phyloP scores from a whole-genome alignment of 2,888 invertebrate species.

The Lasius fuliginosus region DNA sequence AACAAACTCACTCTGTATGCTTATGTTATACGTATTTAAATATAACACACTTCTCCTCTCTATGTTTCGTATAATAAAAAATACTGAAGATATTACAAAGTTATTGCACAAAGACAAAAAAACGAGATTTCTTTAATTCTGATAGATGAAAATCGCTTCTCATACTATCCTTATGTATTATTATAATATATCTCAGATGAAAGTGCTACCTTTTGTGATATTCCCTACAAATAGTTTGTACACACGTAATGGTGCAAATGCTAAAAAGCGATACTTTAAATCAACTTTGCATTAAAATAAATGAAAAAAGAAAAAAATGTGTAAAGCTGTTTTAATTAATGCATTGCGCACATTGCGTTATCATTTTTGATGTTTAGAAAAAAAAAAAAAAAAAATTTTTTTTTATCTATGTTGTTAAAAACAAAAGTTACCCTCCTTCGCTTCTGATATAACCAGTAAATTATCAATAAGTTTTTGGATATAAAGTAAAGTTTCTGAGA shows the following conservation, averaged over 20 bases:
- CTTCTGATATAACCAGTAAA: constrained; percentile 64
- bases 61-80: constrained; percentile 12
- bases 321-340: constrained; percentile 7
- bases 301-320: background rate
- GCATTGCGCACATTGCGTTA: background rate
- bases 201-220: background rate
- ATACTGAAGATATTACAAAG: constrained; percentile 27
- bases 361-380: background rate
- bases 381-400: constrained; percentile 36
- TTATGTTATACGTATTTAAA: constrained; percentile 14
- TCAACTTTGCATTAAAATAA: background rate
- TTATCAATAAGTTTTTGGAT: constrained; percentile 60
- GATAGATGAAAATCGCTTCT: constrained; percentile 7
- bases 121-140: background rate
- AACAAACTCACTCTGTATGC: background rate
- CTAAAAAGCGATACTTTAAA: background rate
- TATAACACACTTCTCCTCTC: background rate
- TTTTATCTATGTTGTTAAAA: constrained; percentile 55
- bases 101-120: constrained; percentile 21
- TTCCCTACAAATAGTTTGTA: constrained; percentile 24
- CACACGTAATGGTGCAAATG: background rate
- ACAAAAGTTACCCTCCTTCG: constrained; percentile 54
- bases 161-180: background rate
- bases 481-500: constrained; percentile 64
- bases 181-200: background rate